Conservation (phyloP, 2,113 vertebrate genomes). For the Sylvilagus bachmani region DNA sequence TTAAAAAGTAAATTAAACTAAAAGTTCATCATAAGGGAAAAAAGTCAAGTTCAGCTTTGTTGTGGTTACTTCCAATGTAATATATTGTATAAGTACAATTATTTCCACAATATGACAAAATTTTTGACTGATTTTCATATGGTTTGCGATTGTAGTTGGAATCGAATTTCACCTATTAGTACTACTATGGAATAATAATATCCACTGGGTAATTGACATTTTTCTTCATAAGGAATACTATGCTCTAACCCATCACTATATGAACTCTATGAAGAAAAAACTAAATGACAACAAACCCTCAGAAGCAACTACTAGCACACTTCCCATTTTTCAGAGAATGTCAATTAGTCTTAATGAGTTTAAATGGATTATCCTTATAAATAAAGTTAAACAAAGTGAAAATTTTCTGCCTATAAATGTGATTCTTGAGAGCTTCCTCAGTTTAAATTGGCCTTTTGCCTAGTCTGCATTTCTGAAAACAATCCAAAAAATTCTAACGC, state of each 20-base stretch:
- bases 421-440: neutral
- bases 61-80: neutral
- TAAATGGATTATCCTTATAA: neutral
- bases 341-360: neutral
- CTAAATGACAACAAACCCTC: neutral
- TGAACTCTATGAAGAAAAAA: neutral
- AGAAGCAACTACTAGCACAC: neutral
- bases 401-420: neutral
- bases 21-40: slow-evolving; percentile 36
- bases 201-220: neutral
- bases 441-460: neutral
- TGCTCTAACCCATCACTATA: neutral
- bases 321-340: neutral
- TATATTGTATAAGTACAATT: neutral
- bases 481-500: neutral
- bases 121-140: neutral
- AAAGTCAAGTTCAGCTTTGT: neutral
- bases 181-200: neutral
- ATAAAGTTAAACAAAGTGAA: neutral
- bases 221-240: neutral
- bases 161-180: neutral
- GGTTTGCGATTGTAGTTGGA: neutral
- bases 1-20: slow-evolving; percentile 58
- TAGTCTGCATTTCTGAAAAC: neutral
- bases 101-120: neutral